Evolutionary conservation across 2,797 vertebrate species (phyloP).

Genomic region (Serranus cabrilla): DNA sequence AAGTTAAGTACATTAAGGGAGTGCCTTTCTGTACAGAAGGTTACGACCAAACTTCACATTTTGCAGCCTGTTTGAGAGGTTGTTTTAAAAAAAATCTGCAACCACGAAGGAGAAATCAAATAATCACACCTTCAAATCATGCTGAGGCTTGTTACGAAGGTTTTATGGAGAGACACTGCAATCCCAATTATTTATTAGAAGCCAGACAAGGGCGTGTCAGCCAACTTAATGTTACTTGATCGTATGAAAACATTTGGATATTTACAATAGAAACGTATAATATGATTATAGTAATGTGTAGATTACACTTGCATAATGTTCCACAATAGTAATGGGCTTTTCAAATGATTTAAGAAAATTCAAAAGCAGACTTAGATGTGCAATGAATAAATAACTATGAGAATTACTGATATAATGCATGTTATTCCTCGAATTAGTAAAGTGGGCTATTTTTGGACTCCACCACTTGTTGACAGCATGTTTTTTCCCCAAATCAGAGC

Average conservation of each 20-base stretch:
- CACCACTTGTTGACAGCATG: slow-evolving; percentile 76
- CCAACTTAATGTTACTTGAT: not conserved
- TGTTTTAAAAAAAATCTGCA: not conserved
- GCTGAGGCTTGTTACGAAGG: not conserved
- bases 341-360: not conserved
- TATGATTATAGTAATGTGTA: too few species aligned
- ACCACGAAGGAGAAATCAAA: not conserved
- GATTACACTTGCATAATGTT: too few species aligned
- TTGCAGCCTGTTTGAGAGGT: not conserved
- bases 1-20: not conserved
- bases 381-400: not conserved
- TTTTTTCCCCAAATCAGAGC: not conserved
- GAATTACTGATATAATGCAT: not conserved
- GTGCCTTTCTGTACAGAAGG: not conserved
- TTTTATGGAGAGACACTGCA: not conserved
- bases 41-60: not conserved
- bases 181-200: not conserved
- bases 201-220: not conserved
- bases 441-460: slow-evolving; percentile 34
- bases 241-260: not conserved
- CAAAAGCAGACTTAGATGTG: not conserved
- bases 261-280: not conserved
- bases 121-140: not conserved
- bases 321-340: not conserved
- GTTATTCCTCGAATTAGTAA: not conserved